Percentiles rank a stretch among this genome's conserved stretches.
These are phyloP conservation scores for Lasioglossum figueresi DNA, from an alignment of 2,888 invertebrate genomes.

Conservation along the genomic window DNA sequence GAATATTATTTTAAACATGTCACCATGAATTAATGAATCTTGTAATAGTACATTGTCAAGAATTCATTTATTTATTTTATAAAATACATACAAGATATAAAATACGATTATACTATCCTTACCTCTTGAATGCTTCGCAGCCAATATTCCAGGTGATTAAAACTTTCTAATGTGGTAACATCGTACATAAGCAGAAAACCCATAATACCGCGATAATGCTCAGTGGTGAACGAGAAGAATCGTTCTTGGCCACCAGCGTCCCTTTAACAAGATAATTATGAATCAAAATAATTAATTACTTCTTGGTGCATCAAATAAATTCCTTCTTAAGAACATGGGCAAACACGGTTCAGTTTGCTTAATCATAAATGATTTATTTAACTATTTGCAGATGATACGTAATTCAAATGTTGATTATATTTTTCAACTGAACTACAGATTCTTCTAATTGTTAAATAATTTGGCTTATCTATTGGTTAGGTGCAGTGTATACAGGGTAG, in stretches of 20 bases:
- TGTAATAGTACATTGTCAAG: background rate
- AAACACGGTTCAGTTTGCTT: background rate
- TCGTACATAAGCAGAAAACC: constrained; percentile 96
- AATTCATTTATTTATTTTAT: background rate
- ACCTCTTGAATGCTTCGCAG: constrained; percentile 95
- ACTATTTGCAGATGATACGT: background rate
- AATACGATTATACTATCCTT: constrained; percentile 23
- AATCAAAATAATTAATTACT: constrained; percentile 22
- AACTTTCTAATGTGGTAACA: constrained; percentile 95
- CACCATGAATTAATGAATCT: background rate
- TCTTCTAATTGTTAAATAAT: background rate
- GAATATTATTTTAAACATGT: too few relatives aligned
- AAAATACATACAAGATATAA: background rate
- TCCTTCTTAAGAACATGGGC: background rate
- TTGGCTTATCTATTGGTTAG: background rate
- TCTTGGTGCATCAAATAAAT: background rate
- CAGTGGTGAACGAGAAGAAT: constrained; percentile 93
- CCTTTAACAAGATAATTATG: constrained; percentile 85
- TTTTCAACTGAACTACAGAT: background rate
- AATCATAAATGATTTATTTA: background rate
- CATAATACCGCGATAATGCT: constrained; percentile 96
- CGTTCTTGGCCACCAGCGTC: constrained; percentile 93
- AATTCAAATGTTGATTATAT: background rate
- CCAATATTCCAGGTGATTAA: constrained; percentile 96
- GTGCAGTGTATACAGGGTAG: background rate